A percentile compares a stretch with the other conserved stretches of the same genome.
Evolutionary conservation across 2,888 invertebrate genomes (phyloP).

Genomic region (Tubulanus polymorphus): DNA sequence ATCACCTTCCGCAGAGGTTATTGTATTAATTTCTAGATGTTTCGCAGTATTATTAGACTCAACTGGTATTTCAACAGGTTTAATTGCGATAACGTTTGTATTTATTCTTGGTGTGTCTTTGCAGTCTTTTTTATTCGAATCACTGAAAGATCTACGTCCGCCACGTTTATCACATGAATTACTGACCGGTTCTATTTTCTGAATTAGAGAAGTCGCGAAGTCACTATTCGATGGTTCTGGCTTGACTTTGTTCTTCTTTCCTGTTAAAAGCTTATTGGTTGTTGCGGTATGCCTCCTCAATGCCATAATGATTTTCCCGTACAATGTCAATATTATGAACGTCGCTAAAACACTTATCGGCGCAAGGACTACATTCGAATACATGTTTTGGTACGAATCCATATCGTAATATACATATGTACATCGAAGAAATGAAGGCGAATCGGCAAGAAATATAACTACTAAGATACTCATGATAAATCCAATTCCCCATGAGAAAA

Average conservation of each 20-base stretch:
- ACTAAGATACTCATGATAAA: background rate
- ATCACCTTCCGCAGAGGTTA: no score
- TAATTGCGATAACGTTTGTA: no score
- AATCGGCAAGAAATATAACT: background rate
- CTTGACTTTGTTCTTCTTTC: background rate
- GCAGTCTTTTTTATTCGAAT: no score
- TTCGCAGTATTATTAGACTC: no score
- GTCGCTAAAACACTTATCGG: background rate
- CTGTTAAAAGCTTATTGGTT: background rate
- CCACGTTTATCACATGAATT: no score
- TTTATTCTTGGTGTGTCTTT: no score
- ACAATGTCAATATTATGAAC: background rate
- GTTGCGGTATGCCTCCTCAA: background rate
- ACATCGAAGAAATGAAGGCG: background rate
- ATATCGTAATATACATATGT: background rate
- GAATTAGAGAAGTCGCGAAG: no score
- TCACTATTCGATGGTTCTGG: no score
- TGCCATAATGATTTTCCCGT: background rate
- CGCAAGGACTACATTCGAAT: background rate
- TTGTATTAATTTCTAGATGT: no score
- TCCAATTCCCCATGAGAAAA: constrained; percentile 9
- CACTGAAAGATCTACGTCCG: no score
- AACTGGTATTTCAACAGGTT: no score
- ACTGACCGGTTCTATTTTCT: no score
- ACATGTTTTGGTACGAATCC: background rate